Percentiles rank a stretch among this genome's conserved stretches.
Evolutionary conservation across 53 echinoderm and acorn worm genomes (phyloP).

Genomic region (Henricia sp.): DNA sequence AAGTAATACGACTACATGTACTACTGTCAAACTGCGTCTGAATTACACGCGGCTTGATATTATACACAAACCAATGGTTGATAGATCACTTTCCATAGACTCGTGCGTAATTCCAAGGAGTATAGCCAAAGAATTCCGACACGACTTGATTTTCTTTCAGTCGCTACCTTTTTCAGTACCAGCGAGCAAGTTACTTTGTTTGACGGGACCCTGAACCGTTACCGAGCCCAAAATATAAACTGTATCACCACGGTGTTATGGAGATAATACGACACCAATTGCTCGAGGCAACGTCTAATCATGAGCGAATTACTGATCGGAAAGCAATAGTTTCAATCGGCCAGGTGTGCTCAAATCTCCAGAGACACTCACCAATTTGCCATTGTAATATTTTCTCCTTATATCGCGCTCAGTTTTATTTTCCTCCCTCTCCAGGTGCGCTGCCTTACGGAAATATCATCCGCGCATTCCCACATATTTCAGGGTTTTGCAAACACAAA

Average conservation of each 20-base stretch:
- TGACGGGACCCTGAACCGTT: slow-evolving; percentile 1
- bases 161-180: not conserved
- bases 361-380: not conserved
- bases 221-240: slow-evolving; percentile 38
- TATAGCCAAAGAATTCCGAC: too few species aligned
- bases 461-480: slow-evolving; percentile 32
- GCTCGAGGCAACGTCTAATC: slow-evolving; percentile 46
- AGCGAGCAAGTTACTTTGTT: not conserved
- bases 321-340: slow-evolving; percentile 20
- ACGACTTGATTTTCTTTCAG: too few species aligned
- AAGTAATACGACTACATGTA: too few species aligned
- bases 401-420: not conserved
- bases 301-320: slow-evolving; percentile 15
- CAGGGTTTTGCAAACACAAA: slow-evolving; percentile 21
- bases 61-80: too few species aligned
- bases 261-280: slow-evolving; percentile 43
- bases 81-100: too few species aligned
- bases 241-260: slow-evolving; percentile 45
- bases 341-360: slow-evolving; percentile 35
- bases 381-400: not conserved
- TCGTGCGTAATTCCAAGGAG: too few species aligned
- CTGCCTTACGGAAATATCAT: slow-evolving; percentile 26
- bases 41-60: too few species aligned
- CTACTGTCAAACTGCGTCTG: too few species aligned
- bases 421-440: slow-evolving; percentile 28